Percentiles rank a stretch among this genome's conserved stretches.
These are phyloP conservation scores for Poecilia picta DNA, from an alignment of 2,797 vertebrate species.

Conservation along the genomic window DNA sequence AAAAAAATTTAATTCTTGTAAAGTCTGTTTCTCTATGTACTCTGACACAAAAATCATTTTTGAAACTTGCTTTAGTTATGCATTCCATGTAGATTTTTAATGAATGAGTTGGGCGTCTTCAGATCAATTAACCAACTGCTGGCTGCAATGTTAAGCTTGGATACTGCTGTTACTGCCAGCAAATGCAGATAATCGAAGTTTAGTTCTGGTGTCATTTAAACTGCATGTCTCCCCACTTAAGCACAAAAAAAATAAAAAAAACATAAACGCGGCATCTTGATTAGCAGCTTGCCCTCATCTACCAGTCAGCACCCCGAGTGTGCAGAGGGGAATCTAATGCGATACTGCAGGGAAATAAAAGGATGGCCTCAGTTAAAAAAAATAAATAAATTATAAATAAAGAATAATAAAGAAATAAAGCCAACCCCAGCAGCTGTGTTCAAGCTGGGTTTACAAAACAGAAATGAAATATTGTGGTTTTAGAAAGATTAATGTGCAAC, in stretches of 20 bases:
- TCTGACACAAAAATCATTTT: constrained; percentile 1
- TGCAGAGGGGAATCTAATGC: constrained; percentile 15
- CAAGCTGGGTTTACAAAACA: constrained; percentile 3
- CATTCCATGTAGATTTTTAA: constrained; percentile 14
- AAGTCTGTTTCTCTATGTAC: constrained; percentile 23
- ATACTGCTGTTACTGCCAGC: constrained; percentile 1
- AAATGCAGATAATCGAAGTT: constrained; percentile 18
- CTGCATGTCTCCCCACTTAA: constrained; percentile 12
- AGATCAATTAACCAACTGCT: constrained; percentile 21
- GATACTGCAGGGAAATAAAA: constrained; percentile 12
- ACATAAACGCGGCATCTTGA: constrained; percentile 5
- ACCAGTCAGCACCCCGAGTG: constrained; percentile 4
- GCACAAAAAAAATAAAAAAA: not conserved
- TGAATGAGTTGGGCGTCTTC: constrained; percentile 20
- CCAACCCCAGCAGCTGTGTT: constrained; percentile 4
- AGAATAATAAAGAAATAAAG: not conserved
- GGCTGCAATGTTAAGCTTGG: not conserved
- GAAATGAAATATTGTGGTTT: constrained; percentile 9
- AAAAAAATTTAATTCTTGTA: not conserved
- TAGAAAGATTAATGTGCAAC: constrained; percentile 6
- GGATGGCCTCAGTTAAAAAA: constrained; percentile 6
- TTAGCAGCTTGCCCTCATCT: constrained; percentile 21
- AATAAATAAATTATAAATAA: not conserved
- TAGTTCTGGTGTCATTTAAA: constrained; percentile 21
- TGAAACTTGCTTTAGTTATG: constrained; percentile 7